phyloP scores from a whole-genome alignment of 2,113 vertebrate genomes.

The Galbula dea region DNA sequence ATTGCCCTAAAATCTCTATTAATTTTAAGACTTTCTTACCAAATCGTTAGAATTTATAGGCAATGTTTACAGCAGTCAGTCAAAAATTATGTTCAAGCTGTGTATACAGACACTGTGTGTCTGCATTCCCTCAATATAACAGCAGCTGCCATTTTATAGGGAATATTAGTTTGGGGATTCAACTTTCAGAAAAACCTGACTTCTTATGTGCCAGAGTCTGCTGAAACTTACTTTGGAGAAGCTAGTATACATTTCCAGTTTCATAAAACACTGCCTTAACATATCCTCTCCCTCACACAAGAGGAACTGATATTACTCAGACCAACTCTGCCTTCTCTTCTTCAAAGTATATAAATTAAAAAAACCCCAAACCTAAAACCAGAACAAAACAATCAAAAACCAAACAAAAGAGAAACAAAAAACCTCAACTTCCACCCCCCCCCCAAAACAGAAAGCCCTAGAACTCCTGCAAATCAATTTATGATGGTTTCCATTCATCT shows the following conservation, averaged over 20 bases:
- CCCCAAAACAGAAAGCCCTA: neutral
- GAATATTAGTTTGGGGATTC: neutral
- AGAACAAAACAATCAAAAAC: neutral
- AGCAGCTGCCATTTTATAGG: neutral
- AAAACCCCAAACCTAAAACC: neutral
- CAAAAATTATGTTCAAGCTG: neutral
- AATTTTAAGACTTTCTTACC: neutral
- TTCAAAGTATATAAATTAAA: neutral
- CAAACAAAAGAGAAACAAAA: neutral
- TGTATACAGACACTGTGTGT: neutral
- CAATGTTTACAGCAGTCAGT: neutral
- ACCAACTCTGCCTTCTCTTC: neutral
- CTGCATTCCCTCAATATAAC: neutral
- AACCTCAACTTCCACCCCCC: neutral
- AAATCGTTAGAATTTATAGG: neutral
- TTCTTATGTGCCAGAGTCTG: neutral
- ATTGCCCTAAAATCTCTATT: neutral
- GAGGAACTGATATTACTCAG: neutral
- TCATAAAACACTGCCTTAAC: neutral
- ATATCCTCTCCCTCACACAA: neutral
- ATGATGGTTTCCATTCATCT: neutral
- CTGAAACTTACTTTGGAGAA: neutral
- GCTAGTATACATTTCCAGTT: neutral
- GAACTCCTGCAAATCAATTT: neutral
- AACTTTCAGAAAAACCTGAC: neutral